Base-by-base conservation (phyloP, 2,113 vertebrate genomes). In the Halichoeres trimaculatus region DNA sequence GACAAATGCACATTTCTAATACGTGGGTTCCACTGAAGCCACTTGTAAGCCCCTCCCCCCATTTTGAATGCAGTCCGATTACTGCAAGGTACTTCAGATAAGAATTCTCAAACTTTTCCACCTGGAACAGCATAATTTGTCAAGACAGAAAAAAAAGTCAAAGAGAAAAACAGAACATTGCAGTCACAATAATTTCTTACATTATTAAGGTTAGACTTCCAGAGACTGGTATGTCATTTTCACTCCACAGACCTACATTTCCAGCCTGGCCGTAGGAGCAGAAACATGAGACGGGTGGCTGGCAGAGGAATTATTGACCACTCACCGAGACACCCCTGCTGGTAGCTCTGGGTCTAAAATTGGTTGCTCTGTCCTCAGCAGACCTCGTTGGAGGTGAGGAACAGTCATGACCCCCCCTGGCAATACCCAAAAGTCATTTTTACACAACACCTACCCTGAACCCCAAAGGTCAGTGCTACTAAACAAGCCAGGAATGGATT, bases 251-350 rank as follows among this genome's bases (percentile, higher is more conserved):
- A 70, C 51, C 48, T 24, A 67, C 30, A 66, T 56, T 67, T 62
- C 70, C 53, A 75, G 24, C 38, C 20, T 62, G 53, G 47, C 74
- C 36, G 11, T 48, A 74, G 78, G 64, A 30, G 41, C 13, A 72
- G 78, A 84, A 81, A 85, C 14, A 13, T 38, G 52, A 69, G 64
- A 71, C 12, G 30, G 20, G 17, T 43, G 59, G 47, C 64, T 55
- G 62, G 63, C 48, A 70, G 74, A 67, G 38, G 62, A 73, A 71
- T 80, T 89, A 86, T 74, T 80, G 76, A 80, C 75, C 74, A 70
- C 58, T 85, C 19, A 56, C 23, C 78, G 51, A 73, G 81, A 80
- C n/a, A 40, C 34, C 67, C 57, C 22, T 45, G 68, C 67, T 76
- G 35, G 56, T 70, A 74, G 64, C 73, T 20, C n/a, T n/a, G 35